Conservation (phyloP, 2,888 invertebrate genomes). For the Lasioglossum lativentre region DNA sequence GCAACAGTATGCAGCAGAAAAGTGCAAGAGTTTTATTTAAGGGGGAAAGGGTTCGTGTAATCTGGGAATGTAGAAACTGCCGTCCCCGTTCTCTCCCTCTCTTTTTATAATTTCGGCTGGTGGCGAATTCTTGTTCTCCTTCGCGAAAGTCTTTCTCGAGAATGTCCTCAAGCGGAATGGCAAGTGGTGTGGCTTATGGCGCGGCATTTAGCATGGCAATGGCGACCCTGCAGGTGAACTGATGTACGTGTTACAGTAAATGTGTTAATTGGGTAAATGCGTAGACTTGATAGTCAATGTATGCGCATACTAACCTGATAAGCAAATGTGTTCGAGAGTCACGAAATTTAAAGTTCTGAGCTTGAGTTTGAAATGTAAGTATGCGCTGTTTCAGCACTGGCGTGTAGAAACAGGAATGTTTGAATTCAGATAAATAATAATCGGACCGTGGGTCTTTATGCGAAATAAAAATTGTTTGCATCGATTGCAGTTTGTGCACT, state of each 20-base stretch:
- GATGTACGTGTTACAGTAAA: not conserved
- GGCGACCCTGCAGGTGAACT: not conserved
- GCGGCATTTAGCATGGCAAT: not conserved
- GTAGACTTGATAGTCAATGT: constrained; percentile 8
- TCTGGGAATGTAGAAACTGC: not conserved
- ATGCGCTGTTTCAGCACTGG: not conserved
- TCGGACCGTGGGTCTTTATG: too few species aligned
- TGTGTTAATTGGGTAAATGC: constrained; percentile 1
- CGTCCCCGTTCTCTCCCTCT: not conserved
- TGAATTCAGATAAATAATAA: not conserved
- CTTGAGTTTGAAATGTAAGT: not conserved
- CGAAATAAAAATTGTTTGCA: not conserved
- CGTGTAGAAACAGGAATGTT: not conserved
- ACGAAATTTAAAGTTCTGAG: not conserved
- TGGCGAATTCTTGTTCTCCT: not conserved
- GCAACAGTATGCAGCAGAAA: not conserved
- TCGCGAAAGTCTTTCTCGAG: not conserved
- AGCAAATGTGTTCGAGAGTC: not conserved
- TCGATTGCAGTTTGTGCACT: too few species aligned
- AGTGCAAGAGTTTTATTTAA: not conserved
- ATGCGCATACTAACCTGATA: constrained; percentile 2
- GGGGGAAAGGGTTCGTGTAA: not conserved
- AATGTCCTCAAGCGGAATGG: not conserved
- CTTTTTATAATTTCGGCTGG: not conserved
- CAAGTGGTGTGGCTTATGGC: not conserved